Evolutionary conservation across 2,113 vertebrate genomes (phyloP), one percentile per base, ranked within the genome.

Genomic region (Anser brachyrhynchus): DNA sequence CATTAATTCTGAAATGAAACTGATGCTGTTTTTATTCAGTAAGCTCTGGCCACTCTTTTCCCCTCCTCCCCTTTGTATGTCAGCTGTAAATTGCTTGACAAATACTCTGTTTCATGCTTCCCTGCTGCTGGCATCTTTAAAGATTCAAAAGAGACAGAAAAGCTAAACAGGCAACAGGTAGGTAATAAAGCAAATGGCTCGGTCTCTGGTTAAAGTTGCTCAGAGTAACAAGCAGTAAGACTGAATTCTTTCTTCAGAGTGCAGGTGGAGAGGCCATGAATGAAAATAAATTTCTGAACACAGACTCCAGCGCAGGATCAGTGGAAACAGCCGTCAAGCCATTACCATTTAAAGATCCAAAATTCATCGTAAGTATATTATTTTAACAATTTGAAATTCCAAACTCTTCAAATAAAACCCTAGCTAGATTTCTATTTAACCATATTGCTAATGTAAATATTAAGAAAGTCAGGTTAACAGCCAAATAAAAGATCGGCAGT

Each of bases 321-420:
- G 71, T 96, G 78, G 99, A 99, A 91, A 95, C 98, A 62, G 85
- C 98, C 19, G 71, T 93, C 73, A 99, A 99, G 76, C 98, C 98
- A 0, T 97, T 99, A 65, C 98, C 98, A 9, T 99, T 99, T 97
- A 99, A 99, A 97, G 98, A 99, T 94, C 98, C 98, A 41, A 97
- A 98, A 67, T 99, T 99, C 83, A 98, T 98, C 65, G 99, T 99
- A 98, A 98, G 98, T 96, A 72, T 84, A 58, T 82, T 70, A 51
- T 89, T 87, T 69, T 81, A 90, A 80, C n/a, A 41, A 88, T 46
- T 37, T 76, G 37, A 87, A 72, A 87, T 57, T 37, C 37, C 44
- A 35, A 79, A 77, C 58, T 72, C 49, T 82, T 84, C 57, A 54
- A 69, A 55, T 92, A 81, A 91, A 94, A 82, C 3, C 29, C 37